These are phyloP conservation scores for Nibea coibor DNA, from an alignment of 2,113 vertebrate species.

Conservation along the genomic window DNA sequence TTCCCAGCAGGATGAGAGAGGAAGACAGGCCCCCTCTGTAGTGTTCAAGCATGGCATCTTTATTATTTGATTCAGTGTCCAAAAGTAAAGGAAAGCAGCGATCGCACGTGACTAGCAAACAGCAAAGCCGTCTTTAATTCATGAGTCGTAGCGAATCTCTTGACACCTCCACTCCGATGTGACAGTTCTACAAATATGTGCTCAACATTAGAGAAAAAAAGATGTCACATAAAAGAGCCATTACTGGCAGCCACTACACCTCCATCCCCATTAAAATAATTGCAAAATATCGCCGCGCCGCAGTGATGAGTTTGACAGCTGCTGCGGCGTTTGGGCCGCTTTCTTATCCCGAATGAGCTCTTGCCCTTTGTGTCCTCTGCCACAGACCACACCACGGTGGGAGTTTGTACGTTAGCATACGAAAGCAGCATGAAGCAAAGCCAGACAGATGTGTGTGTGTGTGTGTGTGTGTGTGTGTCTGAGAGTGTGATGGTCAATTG, in stretches of 20 bases:
- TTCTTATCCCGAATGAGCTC: conserved; percentile 25
- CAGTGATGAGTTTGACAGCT: conserved; percentile 42
- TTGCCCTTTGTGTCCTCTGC: conserved; percentile 62
- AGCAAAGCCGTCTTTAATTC: conserved; percentile 57
- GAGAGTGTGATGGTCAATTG: conserved; percentile 38
- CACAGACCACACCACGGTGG: conserved; percentile 28
- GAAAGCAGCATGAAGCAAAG: conserved; percentile 55
- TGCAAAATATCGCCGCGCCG: neutral
- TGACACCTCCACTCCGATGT: conserved; percentile 15
- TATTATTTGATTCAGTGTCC: conserved; percentile 68
- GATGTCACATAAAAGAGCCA: neutral
- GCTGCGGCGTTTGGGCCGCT: conserved; percentile 25
- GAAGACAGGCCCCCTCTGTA: conserved; percentile 42
- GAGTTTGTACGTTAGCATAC: conserved; percentile 53
- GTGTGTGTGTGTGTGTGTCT: no score
- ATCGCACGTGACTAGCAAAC: conserved; percentile 22
- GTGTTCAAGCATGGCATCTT: conserved; percentile 45
- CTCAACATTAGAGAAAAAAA: conserved; percentile 11
- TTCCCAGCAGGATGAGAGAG: conserved; percentile 61
- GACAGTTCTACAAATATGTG: conserved; percentile 13
- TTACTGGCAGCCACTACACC: neutral
- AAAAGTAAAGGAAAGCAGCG: conserved; percentile 58
- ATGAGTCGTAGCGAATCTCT: conserved; percentile 38
- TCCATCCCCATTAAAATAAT: conserved; percentile 28
- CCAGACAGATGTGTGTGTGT: conserved; percentile 23